Base-by-base conservation (phyloP, 2,113 vertebrate genomes). In the Pluvialis apricaria region DNA sequence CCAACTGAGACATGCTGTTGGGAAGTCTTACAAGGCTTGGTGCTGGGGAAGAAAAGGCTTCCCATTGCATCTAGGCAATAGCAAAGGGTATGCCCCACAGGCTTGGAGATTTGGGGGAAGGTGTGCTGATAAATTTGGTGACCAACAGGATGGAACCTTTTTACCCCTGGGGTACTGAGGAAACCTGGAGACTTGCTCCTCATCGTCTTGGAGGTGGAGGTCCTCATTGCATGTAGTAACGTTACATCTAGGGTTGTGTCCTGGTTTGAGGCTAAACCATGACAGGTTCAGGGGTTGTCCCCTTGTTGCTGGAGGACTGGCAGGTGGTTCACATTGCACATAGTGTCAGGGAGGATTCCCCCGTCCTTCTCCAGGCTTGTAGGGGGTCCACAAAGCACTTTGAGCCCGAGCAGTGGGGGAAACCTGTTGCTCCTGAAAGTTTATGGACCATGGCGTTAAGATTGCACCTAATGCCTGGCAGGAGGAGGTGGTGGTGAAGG, bases 211-310 rank as follows among this genome's bases (percentile, higher is more conserved):
- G 34, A 82, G 38, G 38, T 38, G 14, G 11, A 78, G 28, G 7
- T 47, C 40, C 10, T 82, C 36, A 21, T 15, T 55, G 28, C 47
- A 64, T 9, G 8, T 52, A 25, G 8, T 11, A 52, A 36, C 34
- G 8, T 3, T 82, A 29, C 62, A n/a, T 25, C 4, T 4, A 32
- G 5, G 36, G 12, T 31, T 38, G 31, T 45, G 44, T 45, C 17
- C 44, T 45, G 44, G 44, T 45, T 45, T 45, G 44, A 45, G 16
- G 44, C 16, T 45, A 45, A 45, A 45, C 44, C 44, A 45, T 17
- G 15, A 17, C 17, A 45, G 17, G 12, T 26, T 36, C 31, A 4
- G 8, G 5, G 2, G 0, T 8, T 36, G 34, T 17, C 3, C 14
- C 2, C 0, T 69, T 61, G 8, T 13, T 78, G 11, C 20, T 22